Base-by-base conservation (phyloP, 2,797 vertebrate species). In the Gymnodraco acuticeps region DNA sequence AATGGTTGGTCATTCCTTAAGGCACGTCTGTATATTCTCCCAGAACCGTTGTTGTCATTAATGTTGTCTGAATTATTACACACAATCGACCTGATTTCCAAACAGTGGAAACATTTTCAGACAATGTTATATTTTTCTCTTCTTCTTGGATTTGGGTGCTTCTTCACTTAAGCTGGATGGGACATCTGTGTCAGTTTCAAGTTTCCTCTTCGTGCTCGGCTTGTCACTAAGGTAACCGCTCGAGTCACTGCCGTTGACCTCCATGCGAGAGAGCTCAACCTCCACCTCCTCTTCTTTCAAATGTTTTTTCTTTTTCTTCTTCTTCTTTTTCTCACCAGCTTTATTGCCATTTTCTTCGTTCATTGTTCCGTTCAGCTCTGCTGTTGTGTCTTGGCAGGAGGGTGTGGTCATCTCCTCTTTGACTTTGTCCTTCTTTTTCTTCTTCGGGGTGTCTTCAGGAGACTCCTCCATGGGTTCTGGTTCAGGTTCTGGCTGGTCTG, bases 201-300 rank as follows among this genome's bases (percentile, higher is more conserved):
- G 91, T 88, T 94, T 96, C 88, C 95, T 95, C 92, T 96, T 97
- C 80, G 94, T 96, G 76, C 81, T 90, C 51, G 92, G 89, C 78
- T 95, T 96, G 72, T 97, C 95, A 66, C 94, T 96, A 5, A 94
- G 75, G 81, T 96, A 96, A 75, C 95, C 95, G 15, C 95, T 96
- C 33, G 95, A 96, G 92, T 97, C 96, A 66, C 95, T 97, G 55
- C 72, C 71, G 2, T 91, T 94, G 41, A 94, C 69, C 42, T 94
- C 87, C 41, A 68, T 1, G 1, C 23, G 43, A 6, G 79, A 79
- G 1, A 84, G 15, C 23, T 50, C 85, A 3, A 92, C 86, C 38
- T 92, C 83, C 52, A 90, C 83, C 60, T 82, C 81, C 56, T 83
- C 82, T 1, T 82, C 74, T 68, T 92, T 87, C n/a, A 72, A 77